phyloP scores from a whole-genome alignment of 2,888 invertebrate genomes.

The Cataglyphis altisquamis region DNA sequence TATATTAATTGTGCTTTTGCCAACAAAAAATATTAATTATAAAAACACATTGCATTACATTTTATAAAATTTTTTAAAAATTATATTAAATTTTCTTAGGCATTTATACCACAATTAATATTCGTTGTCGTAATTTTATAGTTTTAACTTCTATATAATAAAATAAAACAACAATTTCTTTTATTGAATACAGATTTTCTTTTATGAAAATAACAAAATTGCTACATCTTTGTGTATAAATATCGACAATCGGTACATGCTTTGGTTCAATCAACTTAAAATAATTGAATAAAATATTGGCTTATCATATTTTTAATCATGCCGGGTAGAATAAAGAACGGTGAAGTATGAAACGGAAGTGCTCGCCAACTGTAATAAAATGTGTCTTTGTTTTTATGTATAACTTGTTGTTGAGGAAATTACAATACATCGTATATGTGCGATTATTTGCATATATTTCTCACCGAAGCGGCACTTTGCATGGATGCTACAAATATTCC shows the following conservation, averaged over 20 bases:
- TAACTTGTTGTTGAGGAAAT: neutral
- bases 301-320: neutral
- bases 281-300: neutral
- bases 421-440: too few relatives aligned
- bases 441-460: neutral
- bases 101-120: neutral
- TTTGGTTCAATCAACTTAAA: neutral
- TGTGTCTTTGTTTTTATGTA: too few relatives aligned
- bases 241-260: too few relatives aligned
- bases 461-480: slow-evolving; percentile 7
- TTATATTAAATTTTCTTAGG: too few relatives aligned
- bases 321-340: slow-evolving; percentile 4
- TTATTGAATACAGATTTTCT: neutral
- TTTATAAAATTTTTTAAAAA: neutral
- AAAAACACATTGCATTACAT: neutral
- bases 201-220: neutral
- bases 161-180: neutral
- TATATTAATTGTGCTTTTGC: neutral
- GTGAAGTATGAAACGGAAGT: slow-evolving; percentile 27
- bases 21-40: neutral
- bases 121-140: neutral
- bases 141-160: neutral
- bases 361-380: neutral
- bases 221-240: too few relatives aligned
- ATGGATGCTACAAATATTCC: neutral